Evolutionary conservation across 2,797 vertebrate species (phyloP).

Genomic region (Pyrocephalus nanus): DNA sequence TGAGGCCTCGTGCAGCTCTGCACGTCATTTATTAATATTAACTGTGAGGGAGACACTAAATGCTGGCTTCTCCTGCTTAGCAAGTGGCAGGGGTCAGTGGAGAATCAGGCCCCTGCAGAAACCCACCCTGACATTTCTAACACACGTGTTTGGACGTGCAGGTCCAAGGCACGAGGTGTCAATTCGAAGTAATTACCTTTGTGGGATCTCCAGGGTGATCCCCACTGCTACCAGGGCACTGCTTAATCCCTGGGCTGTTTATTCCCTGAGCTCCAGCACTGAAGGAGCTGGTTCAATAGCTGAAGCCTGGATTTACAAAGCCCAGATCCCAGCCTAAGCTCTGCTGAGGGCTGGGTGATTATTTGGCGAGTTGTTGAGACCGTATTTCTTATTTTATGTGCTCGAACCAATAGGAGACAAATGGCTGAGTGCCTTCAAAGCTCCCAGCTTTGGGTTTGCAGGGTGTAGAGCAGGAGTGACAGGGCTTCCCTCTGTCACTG

Average conservation of each 20-base stretch:
- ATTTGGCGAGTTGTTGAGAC: not conserved
- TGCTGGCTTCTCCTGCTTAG: not conserved
- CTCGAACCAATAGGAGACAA: not conserved
- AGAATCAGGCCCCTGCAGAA: not conserved
- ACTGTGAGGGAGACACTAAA: not conserved
- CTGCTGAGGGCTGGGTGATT: not conserved
- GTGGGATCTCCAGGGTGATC: not conserved
- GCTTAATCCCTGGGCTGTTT: not conserved
- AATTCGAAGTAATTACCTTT: not conserved
- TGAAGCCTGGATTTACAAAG: not conserved
- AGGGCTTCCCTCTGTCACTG: not conserved
- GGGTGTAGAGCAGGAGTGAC: not conserved
- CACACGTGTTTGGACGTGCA: rapidly evolving
- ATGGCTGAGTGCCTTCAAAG: not conserved
- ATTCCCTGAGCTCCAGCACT: not conserved
- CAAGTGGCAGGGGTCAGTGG: not conserved
- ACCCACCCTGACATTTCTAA: not conserved
- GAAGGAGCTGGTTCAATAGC: rapidly evolving
- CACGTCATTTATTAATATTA: not conserved
- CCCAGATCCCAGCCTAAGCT: not conserved
- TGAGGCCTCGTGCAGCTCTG: not conserved
- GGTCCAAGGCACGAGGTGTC: not conserved
- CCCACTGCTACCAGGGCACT: not conserved
- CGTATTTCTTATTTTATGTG: not conserved
- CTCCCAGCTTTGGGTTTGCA: not conserved